Percentiles rank a stretch among this genome's conserved stretches.
Evolutionary conservation across 2,797 vertebrate species (phyloP).

Genomic region (Prunella strophiata): DNA sequence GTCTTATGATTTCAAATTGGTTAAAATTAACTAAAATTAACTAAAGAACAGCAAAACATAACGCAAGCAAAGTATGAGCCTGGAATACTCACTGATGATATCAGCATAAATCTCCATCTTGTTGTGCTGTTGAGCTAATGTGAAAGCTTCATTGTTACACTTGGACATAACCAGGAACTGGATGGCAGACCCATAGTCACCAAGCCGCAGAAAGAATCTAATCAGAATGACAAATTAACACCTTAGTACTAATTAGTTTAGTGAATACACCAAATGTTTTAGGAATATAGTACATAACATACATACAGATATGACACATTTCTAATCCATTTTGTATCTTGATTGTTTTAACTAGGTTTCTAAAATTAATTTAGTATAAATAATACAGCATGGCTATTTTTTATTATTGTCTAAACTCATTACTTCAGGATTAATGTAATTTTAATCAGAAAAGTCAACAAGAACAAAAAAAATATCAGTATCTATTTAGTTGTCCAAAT

Average conservation of each 20-base stretch:
- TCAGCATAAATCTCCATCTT: slow-evolving; percentile 99
- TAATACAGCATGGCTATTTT: not conserved
- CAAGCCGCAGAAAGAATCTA: slow-evolving; percentile 92
- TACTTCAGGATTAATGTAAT: not conserved
- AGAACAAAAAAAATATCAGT: not conserved
- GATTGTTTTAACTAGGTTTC: not conserved
- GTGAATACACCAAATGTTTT: not conserved
- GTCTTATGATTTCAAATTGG: not conserved
- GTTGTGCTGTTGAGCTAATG: slow-evolving; percentile 93
- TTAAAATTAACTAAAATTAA: not conserved
- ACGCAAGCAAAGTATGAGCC: not conserved
- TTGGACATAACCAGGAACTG: slow-evolving; percentile 96
- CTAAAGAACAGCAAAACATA: not conserved
- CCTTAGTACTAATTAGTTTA: not conserved
- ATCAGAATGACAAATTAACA: slow-evolving; percentile 21
- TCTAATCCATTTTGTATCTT: not conserved
- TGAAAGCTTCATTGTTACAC: slow-evolving; percentile 96
- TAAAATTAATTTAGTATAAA: not conserved
- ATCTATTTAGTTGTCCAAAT: not conserved
- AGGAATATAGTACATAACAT: not conserved
- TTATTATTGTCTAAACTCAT: not conserved
- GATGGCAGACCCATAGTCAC: slow-evolving; percentile 95
- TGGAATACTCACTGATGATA: slow-evolving; percentile 86
- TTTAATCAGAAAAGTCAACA: not conserved
- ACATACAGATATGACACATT: not conserved